Evolutionary conservation across 2,888 invertebrate species (phyloP).

Genomic region (Acleris sparsana): DNA sequence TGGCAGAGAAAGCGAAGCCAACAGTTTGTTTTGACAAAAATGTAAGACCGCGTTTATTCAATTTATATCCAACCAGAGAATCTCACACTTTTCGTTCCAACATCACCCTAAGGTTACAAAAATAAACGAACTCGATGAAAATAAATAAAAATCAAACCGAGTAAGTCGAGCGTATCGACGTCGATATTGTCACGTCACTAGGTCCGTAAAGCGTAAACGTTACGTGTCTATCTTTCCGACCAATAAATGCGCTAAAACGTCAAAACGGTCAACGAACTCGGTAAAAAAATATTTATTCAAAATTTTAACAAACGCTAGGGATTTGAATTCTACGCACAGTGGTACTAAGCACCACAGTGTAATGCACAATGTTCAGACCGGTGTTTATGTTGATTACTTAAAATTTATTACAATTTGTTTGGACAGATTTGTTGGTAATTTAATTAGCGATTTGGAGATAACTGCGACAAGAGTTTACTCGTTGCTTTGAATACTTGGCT

Average conservation of each 20-base stretch:
- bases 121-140: slow-evolving; percentile 40
- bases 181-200: slow-evolving; percentile 70
- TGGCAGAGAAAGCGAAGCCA: slow-evolving; percentile 19
- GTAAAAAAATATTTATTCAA: slow-evolving; percentile 13
- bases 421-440: slow-evolving; percentile 16
- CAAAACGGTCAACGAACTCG: slow-evolving; percentile 59
- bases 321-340: slow-evolving; percentile 19
- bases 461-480: slow-evolving; percentile 20
- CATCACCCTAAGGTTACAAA: slow-evolving; percentile 39
- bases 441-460: slow-evolving; percentile 25
- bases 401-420: slow-evolving; percentile 19
- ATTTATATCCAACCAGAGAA: slow-evolving; percentile 30
- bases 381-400: slow-evolving; percentile 16
- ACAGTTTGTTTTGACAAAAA: slow-evolving; percentile 15
- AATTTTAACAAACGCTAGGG: slow-evolving; percentile 7
- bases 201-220: slow-evolving; percentile 59
- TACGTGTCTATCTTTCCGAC: slow-evolving; percentile 56
- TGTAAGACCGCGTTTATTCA: slow-evolving; percentile 28
- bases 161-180: slow-evolving; percentile 50
- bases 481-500: slow-evolving; percentile 22
- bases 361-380: slow-evolving; percentile 18
- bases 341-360: slow-evolving; percentile 12
- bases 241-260: slow-evolving; percentile 51
- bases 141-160: slow-evolving; percentile 52
- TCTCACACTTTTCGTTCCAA: slow-evolving; percentile 37